Evolutionary conservation across 2,113 vertebrate genomes (phyloP), one percentile per base, ranked within the genome.

Genomic region (Piaya cayana): DNA sequence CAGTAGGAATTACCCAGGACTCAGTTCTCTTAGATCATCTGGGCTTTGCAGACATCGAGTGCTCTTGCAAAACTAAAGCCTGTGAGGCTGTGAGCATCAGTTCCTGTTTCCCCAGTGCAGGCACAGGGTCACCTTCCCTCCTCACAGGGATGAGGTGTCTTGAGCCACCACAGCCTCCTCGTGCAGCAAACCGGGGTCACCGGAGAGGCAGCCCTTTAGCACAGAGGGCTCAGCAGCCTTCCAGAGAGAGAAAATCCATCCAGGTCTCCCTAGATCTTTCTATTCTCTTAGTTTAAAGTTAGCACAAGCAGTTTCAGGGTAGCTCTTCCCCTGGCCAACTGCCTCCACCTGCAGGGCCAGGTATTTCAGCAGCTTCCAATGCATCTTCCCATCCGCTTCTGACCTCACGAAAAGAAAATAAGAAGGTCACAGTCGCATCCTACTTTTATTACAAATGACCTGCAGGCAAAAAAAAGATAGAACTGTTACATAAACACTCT

Each of bases 401-500:
- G 97, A 97, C 96, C 98, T 98, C 88, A 98, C 95, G 96, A 96
- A 98, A 98, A 88, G 92, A 97, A 96, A 96, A 96, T 97, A 97
- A 97, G 97, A 96, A 97, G 98, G 96, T 96, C 96, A 97, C 97
- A 96, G 95, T 98, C 78, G 95, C 97, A 98, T 98, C 96, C 97
- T 98, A 97, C 96, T 97, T 98, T 98, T 98, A 98, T 98, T 98
- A 98, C 97, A 98, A 98, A 97, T 98, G 98, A 98, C 98, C 98
- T 97, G 98, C 98, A 98, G 98, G 98, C 98, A 98, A 96, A 49
- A 96, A 49, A 96, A 98, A 95, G 97, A 98, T 97, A 97, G 97
- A 97, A 97, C 97, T 98, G 95, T 98, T 97, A 98, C 98, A 98
- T 97, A 98, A 98, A 98, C 98, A 98, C 97, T 98, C 98, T 93